These are phyloP conservation scores for Lophochroa leadbeateri DNA, from an alignment of 2,113 vertebrate genomes.

Conservation along the genomic window DNA sequence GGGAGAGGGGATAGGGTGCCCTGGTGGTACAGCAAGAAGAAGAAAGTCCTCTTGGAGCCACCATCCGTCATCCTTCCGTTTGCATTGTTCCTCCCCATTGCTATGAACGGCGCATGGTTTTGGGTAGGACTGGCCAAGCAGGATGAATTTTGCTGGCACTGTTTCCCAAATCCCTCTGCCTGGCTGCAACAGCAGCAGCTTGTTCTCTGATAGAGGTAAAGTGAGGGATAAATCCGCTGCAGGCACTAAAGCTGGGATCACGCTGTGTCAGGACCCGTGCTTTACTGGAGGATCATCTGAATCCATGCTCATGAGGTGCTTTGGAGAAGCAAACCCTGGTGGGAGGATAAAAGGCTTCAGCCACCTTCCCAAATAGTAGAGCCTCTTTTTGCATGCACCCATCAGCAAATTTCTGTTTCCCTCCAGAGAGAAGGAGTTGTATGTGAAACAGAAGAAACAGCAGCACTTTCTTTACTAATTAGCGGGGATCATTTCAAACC, in stretches of 20 bases:
- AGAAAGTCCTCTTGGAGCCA: neutral
- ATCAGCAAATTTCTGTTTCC: neutral
- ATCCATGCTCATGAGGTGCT: neutral
- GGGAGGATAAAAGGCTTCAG: neutral
- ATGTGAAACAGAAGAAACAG: too few relatives aligned
- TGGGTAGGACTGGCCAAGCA: rapidly evolving
- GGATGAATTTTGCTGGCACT: neutral
- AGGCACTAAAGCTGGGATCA: neutral
- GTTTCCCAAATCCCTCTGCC: neutral
- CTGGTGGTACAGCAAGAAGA: rapidly evolving
- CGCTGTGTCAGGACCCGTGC: rapidly evolving
- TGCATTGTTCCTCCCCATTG: neutral
- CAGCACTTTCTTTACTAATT: too few relatives aligned
- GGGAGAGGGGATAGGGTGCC: neutral
- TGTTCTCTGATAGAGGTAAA: neutral
- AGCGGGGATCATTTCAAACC: neutral
- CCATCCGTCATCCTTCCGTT: neutral
- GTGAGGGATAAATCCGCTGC: rapidly evolving
- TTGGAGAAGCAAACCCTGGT: neutral
- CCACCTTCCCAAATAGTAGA: neutral
- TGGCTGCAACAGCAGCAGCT: neutral
- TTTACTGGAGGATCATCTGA: rapidly evolving
- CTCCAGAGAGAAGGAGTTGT: neutral
- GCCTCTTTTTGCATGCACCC: neutral
- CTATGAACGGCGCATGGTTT: rapidly evolving